Evolutionary conservation across 2,113 vertebrate genomes (phyloP).

Genomic region (Hippopotamus amphibius): DNA sequence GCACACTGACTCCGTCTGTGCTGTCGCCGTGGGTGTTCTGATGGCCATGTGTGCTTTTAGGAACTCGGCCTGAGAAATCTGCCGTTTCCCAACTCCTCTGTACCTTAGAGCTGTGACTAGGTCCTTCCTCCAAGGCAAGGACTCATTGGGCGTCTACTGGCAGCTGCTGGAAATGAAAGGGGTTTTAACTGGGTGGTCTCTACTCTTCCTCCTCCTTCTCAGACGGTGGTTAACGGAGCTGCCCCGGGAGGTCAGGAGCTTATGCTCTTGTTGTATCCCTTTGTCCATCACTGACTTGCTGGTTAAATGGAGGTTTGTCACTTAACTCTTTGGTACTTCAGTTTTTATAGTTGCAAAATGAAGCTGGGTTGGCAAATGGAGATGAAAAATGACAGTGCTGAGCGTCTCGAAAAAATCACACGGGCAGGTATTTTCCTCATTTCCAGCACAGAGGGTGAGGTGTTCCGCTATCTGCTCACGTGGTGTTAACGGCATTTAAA

Average conservation of each 20-base stretch:
- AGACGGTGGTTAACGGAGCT: background rate
- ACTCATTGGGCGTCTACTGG: background rate
- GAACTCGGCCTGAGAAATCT: slow-evolving; percentile 21
- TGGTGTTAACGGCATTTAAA: background rate
- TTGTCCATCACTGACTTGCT: background rate
- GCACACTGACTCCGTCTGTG: background rate
- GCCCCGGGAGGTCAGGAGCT: background rate
- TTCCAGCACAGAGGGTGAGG: background rate
- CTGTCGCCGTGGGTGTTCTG: slow-evolving; percentile 17
- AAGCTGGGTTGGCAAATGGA: slow-evolving; percentile 17
- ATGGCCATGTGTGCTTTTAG: background rate
- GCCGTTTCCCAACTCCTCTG: background rate
- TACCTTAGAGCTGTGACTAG: slow-evolving; percentile 6
- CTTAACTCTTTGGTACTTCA: background rate
- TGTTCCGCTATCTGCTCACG: background rate
- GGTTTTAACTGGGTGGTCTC: slow-evolving; percentile 1
- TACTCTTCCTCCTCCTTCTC: background rate
- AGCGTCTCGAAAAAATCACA: background rate
- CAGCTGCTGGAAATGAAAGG: slow-evolving; percentile 5
- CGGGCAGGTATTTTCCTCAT: background rate
- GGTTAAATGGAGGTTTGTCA: background rate
- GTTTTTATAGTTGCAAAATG: slow-evolving; percentile 47
- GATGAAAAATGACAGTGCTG: background rate
- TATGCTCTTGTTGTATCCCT: background rate
- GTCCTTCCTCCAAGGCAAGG: background rate